phyloP scores from a whole-genome alignment of 2,113 vertebrate species.

The Asarcornis scutulata region DNA sequence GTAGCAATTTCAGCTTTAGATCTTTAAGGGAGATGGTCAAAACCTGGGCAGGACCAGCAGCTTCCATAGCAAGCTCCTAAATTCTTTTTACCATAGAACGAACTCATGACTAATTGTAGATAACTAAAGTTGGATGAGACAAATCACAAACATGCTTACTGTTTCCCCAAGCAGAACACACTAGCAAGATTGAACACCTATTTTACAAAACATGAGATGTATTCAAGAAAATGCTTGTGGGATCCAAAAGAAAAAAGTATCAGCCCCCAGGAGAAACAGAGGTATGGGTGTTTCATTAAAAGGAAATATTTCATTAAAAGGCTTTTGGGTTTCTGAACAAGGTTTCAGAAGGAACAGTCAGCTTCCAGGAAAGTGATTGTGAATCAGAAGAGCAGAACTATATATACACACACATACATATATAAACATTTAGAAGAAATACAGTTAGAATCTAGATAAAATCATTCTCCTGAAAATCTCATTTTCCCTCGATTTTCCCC shows the following conservation, averaged over 20 bases:
- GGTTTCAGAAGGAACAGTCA: not conserved
- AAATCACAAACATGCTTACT: not conserved
- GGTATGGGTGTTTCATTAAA: accelerated
- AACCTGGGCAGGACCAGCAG: not conserved
- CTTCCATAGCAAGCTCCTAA: not conserved
- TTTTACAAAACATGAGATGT: not conserved
- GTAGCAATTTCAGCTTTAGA: not conserved
- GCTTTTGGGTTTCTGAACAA: not conserved
- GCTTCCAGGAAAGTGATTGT: not conserved
- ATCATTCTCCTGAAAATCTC: not conserved
- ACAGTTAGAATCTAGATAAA: not conserved
- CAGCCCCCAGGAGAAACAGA: not conserved
- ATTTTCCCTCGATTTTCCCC: not conserved
- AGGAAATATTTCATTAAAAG: not conserved
- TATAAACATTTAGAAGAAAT: not conserved
- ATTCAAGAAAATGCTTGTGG: not conserved
- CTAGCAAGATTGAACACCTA: not conserved
- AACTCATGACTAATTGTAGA: not conserved
- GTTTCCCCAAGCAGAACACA: not conserved
- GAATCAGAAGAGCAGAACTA: not conserved
- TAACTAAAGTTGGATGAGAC: not conserved
- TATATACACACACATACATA: not conserved
- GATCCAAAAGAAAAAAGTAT: not conserved
- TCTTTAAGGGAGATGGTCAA: not conserved
- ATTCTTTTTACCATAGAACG: not conserved